phyloP scores from a whole-genome alignment of 2,797 vertebrate genomes.

The Otolemur crassicaudatus region DNA sequence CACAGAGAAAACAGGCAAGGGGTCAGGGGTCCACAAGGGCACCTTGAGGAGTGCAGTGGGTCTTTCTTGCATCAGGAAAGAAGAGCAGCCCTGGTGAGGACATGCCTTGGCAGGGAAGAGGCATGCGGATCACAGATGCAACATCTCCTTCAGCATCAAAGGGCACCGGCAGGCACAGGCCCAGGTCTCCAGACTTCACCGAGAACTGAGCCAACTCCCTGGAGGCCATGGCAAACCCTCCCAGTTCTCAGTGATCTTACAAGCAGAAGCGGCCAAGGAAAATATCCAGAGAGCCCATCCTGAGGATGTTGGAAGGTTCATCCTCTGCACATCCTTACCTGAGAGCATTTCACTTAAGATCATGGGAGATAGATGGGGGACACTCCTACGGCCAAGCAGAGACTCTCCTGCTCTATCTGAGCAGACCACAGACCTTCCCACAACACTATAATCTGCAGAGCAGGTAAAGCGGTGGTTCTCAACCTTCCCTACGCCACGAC shows the following conservation, averaged over 20 bases:
- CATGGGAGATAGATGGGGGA: background rate
- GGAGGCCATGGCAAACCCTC: conserved; percentile 60
- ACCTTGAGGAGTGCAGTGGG: background rate
- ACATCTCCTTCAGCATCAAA: conserved; percentile 70
- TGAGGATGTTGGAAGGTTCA: background rate
- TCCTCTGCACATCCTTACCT: background rate
- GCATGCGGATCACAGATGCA: conserved; percentile 2
- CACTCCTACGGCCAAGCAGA: background rate
- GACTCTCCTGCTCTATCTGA: background rate
- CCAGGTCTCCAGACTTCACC: conserved; percentile 47
- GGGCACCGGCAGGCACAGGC: conserved; percentile 63
- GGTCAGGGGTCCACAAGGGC: background rate
- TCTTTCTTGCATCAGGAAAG: background rate
- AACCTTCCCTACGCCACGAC: too few relatives aligned
- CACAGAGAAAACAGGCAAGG: background rate
- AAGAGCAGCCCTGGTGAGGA: background rate
- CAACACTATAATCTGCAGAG: too few relatives aligned
- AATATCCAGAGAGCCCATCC: background rate
- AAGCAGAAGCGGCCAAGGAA: background rate
- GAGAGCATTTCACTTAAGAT: background rate
- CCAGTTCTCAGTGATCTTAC: conserved; percentile 58
- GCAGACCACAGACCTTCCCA: background rate
- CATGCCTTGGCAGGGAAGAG: conserved; percentile 62
- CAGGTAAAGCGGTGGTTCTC: too few relatives aligned
- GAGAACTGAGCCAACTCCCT: conserved; percentile 65